A percentile compares a stretch with the other conserved stretches of the same genome.
Conservation (phyloP, 2,888 invertebrate species). For the Drosophila limbata region DNA sequence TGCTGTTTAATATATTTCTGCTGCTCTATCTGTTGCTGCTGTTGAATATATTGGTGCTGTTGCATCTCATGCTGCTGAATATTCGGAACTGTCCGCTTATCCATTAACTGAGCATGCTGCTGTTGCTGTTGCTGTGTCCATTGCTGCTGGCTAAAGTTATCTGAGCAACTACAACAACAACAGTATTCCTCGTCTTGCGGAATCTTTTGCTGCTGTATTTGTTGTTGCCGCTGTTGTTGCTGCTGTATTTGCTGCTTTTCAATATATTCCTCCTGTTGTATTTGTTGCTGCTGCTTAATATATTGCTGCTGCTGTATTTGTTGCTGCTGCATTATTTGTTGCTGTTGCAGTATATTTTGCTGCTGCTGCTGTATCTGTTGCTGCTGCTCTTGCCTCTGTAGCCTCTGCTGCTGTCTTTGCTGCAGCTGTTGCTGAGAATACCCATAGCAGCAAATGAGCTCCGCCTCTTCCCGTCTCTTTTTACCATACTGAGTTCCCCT, state of each 20-base stretch:
- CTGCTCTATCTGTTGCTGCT: slow-evolving; percentile 9
- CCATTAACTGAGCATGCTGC: neutral
- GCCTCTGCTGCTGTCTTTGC: neutral
- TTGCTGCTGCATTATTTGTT: neutral
- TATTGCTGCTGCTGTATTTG: neutral
- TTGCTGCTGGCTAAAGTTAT: neutral
- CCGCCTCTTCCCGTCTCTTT: slow-evolving; percentile 2
- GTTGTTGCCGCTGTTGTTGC: neutral
- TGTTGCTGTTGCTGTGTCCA: neutral
- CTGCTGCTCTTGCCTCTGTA: neutral
- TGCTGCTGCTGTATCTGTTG: neutral
- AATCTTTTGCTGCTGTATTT: neutral
- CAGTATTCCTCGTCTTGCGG: neutral
- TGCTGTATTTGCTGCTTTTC: neutral
- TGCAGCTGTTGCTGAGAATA: slow-evolving; percentile 3
- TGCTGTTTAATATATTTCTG: neutral
- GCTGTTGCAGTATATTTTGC: neutral
- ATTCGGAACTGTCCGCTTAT: neutral
- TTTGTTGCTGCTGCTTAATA: neutral
- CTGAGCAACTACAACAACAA: neutral
- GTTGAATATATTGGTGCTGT: slow-evolving; percentile 3
- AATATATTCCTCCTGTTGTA: neutral
- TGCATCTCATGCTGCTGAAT: slow-evolving; percentile 3
- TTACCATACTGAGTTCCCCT: neutral
- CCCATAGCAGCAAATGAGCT: slow-evolving; percentile 1